Base-by-base conservation (phyloP, 2,888 invertebrate species). In the Criorhina ranunculi region DNA sequence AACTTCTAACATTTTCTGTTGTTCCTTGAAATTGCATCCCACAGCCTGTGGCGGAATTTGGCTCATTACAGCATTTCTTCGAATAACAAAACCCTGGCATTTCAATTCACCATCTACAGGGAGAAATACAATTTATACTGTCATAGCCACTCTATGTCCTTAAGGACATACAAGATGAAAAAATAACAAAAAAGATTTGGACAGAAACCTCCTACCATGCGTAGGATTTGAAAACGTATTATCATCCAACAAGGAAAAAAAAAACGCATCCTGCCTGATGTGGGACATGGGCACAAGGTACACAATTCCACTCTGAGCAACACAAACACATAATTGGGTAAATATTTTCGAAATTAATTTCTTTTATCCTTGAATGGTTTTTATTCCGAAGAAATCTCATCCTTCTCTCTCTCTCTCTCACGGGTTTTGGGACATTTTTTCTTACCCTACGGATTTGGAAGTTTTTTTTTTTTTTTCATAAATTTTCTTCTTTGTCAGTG, bases 341-440 rank as follows among this genome's bases (percentile, higher is more conserved):
- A 85, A 85, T 85, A 85, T 80, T 85, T 80, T 85, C 60, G 70
- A 85, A 85, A 85, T 85, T 85, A 85, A 85, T 85, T 85, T 85
- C 85, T 72, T 80, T 80, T 75, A 79, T 85, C 73, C 75, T 75
- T 64, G 75, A 85, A 79, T 70, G 79, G 64, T 69, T 79, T 75
- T 66, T 53, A 42, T 75, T 69, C 53, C 60, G 42, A 75, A 62
- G 33, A 40, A 60, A 42, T 76, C 51, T 70, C 40, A 53, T 60
- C 37, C 40, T 40, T 53, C 49, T 6, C 42, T 49, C n/a, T n/a
- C n/a, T 2, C 12, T 24, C 24, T 24, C 24, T 4, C 24, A 1
- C 24, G 24, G 24, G 4, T 5, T 12, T n/a, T 31, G 0, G 6
- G 8, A 15, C 37, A 12, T 37, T 66, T 53, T 37, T 49, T 53